Percentiles rank a stretch among this genome's conserved stretches.
These are phyloP conservation scores for Sturnus vulgaris DNA, from an alignment of 2,113 vertebrate genomes.

Conservation along the genomic window DNA sequence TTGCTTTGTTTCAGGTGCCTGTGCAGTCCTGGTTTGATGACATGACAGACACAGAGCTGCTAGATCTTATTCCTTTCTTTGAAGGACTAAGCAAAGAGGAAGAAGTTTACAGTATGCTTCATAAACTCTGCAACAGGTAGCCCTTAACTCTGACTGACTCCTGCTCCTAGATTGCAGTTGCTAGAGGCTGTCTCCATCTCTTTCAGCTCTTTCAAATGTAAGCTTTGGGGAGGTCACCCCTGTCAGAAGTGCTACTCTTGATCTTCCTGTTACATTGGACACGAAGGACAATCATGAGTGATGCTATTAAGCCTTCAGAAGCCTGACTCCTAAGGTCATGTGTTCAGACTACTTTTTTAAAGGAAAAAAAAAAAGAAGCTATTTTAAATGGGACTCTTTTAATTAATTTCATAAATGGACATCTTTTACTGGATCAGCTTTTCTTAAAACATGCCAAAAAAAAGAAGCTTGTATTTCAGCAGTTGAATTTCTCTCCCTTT, in stretches of 20 bases:
- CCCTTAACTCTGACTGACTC: slow-evolving; percentile 65
- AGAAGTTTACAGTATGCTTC: slow-evolving; percentile 88
- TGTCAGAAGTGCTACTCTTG: slow-evolving; percentile 55
- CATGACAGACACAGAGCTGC: slow-evolving; percentile 94
- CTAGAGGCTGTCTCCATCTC: slow-evolving; percentile 48
- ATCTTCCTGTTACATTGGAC: slow-evolving; percentile 65
- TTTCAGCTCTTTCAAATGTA: slow-evolving; percentile 58
- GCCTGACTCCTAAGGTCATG: slow-evolving; percentile 59
- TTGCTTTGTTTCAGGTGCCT: slow-evolving; percentile 82
- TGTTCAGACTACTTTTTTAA: slow-evolving; percentile 65
- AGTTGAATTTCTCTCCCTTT: slow-evolving; percentile 60
- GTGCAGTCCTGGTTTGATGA: slow-evolving; percentile 99
- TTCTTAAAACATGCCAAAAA: slow-evolving; percentile 84
- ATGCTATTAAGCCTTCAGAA: slow-evolving; percentile 63
- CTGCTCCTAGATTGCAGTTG: slow-evolving; percentile 33
- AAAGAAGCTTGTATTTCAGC: slow-evolving; percentile 78
- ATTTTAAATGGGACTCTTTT: slow-evolving; percentile 82
- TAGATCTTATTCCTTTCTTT: slow-evolving; percentile 95
- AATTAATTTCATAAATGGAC: slow-evolving; percentile 77
- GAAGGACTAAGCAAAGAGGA: slow-evolving; percentile 93
- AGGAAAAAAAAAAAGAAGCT: slow-evolving; percentile 53
- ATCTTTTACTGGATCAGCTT: slow-evolving; percentile 76
- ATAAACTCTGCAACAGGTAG: slow-evolving; percentile 93
- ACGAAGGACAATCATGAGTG: slow-evolving; percentile 65
- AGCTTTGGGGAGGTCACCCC: slow-evolving; percentile 47